phyloP scores from a whole-genome alignment of 2,797 vertebrate species.

The Eutrigla gurnardus region DNA sequence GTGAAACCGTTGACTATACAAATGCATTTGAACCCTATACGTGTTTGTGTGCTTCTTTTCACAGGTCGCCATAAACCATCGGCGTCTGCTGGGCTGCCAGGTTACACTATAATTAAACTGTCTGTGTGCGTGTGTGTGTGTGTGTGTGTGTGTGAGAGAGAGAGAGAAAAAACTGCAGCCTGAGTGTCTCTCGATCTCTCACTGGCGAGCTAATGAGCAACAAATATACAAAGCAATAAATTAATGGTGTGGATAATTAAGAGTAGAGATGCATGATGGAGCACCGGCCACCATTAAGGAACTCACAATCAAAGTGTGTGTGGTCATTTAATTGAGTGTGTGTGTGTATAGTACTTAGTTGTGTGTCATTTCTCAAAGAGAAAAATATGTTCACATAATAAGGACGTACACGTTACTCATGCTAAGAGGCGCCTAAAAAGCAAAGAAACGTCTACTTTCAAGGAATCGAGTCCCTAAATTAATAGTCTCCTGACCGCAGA shows the following conservation, averaged over 20 bases:
- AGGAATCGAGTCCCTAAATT: too few species aligned
- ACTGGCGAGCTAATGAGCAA: constrained; percentile 77
- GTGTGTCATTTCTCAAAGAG: background rate
- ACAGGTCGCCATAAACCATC: too few species aligned
- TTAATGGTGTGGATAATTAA: constrained; percentile 85
- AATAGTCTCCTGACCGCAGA: background rate
- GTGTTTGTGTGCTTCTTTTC: too few species aligned
- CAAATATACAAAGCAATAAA: constrained; percentile 83
- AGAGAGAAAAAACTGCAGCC: constrained; percentile 1
- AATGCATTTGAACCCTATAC: background rate
- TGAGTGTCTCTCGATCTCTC: constrained; percentile 40
- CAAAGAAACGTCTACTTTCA: too few species aligned
- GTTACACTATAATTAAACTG: constrained; percentile 30
- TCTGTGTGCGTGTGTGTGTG: background rate
- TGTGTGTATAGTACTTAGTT: background rate
- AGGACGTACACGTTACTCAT: too few species aligned
- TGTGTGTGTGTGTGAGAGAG: background rate
- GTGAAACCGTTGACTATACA: background rate
- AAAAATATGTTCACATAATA: too few species aligned
- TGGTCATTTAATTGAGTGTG: background rate
- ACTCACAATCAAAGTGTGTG: constrained; percentile 4
- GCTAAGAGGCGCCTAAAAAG: too few species aligned
- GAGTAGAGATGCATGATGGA: constrained; percentile 67
- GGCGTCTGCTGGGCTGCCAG: background rate
- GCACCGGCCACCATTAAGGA: constrained; percentile 31